Percentiles rank a stretch among this genome's conserved stretches.
Conservation (phyloP, 2,888 invertebrate genomes). For the Andrena hattorfiana region DNA sequence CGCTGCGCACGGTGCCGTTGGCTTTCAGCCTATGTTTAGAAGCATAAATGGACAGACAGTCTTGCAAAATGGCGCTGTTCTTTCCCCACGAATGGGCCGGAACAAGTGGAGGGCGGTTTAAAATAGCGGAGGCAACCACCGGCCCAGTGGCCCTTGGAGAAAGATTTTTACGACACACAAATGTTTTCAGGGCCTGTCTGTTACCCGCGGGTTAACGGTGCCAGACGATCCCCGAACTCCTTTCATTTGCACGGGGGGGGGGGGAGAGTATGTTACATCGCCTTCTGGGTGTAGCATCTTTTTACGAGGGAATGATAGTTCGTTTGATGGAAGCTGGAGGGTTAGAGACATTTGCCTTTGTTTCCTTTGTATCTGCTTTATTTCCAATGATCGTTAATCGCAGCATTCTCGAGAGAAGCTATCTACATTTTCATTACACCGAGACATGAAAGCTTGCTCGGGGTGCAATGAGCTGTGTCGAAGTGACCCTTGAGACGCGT, state of each 20-base stretch:
- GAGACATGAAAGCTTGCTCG: not conserved
- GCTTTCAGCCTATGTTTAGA: slow-evolving; percentile 34
- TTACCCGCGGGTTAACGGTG: slow-evolving; percentile 35
- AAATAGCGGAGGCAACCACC: slow-evolving; percentile 68
- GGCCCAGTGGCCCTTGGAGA: slow-evolving; percentile 31
- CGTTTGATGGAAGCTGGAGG: not conserved
- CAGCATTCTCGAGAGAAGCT: not conserved
- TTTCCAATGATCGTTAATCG: not conserved
- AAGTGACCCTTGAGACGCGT: slow-evolving; percentile 16
- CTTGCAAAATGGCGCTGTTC: slow-evolving; percentile 15
- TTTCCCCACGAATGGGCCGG: slow-evolving; percentile 58
- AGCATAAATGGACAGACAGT: not conserved
- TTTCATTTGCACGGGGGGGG: not conserved
- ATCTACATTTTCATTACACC: not conserved
- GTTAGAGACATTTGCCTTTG: not conserved
- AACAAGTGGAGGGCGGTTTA: slow-evolving; percentile 67
- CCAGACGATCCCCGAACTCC: slow-evolving; percentile 28
- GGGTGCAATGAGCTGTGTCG: slow-evolving; percentile 4
- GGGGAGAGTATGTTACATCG: not conserved
- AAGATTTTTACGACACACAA: slow-evolving; percentile 64
- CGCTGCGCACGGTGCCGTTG: not conserved
- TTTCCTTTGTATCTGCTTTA: not conserved
- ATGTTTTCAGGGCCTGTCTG: slow-evolving; percentile 32
- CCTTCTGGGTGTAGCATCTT: not conserved
- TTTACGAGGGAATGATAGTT: not conserved